Conservation (phyloP, 2,113 vertebrate genomes). For the Amia ocellicauda region DNA sequence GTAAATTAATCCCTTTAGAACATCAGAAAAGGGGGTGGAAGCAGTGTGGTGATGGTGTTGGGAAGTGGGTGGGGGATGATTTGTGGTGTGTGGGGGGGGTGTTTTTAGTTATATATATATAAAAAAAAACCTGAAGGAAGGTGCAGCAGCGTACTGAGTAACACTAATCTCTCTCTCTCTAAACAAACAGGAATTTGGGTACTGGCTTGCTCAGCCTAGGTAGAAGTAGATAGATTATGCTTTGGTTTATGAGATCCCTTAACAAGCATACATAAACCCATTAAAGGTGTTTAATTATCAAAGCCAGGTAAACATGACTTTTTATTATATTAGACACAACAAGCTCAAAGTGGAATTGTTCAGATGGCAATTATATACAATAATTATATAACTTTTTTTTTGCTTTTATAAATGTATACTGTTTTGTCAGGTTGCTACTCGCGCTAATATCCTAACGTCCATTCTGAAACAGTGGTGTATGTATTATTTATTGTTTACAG, state of each 20-base stretch:
- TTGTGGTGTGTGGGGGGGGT: neutral
- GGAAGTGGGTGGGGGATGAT: neutral
- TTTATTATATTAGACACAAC: too few species aligned
- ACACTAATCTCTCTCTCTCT: neutral
- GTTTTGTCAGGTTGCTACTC: too few species aligned
- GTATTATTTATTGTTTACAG: too few species aligned
- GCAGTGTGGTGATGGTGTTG: neutral
- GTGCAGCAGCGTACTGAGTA: constrained; percentile 5
- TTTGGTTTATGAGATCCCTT: constrained; percentile 12
- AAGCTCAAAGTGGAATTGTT: too few species aligned
- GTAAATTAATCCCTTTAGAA: constrained; percentile 90
- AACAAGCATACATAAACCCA: constrained; percentile 20
- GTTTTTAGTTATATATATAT: constrained; percentile 1
- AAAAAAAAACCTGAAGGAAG: neutral
- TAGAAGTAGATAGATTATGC: constrained; percentile 14
- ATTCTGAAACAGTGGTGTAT: too few species aligned
- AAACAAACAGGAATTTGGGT: constrained; percentile 3
- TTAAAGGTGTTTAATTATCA: constrained; percentile 18
- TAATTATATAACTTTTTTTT: too few species aligned
- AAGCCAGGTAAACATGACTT: neutral
- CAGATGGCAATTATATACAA: too few species aligned
- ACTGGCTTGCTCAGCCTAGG: constrained; percentile 12
- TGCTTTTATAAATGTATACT: too few species aligned
- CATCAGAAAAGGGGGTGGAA: constrained; percentile 67
- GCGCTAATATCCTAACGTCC: too few species aligned